Evolutionary conservation across 2,113 vertebrate species (phyloP).

Genomic region (Spea multiplicata): DNA sequence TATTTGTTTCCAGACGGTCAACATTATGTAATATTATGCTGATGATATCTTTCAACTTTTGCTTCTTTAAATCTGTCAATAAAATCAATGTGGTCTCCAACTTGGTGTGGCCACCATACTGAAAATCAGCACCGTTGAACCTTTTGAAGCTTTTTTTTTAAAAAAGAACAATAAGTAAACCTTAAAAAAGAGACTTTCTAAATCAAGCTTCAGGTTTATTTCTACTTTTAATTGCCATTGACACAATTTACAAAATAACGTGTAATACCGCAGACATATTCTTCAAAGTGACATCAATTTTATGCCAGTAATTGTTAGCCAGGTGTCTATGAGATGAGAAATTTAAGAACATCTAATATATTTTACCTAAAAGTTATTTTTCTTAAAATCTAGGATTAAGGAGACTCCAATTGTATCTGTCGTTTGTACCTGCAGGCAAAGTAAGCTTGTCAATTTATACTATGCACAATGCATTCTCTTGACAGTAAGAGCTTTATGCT

Average conservation of each 20-base stretch:
- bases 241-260: neutral
- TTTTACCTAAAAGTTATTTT: neutral
- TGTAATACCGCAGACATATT: neutral
- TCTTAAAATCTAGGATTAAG: neutral
- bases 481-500: neutral
- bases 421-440: neutral
- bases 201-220: too few species aligned
- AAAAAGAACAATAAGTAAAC: too few species aligned
- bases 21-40: too few species aligned
- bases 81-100: too few species aligned
- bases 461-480: neutral
- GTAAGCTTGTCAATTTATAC: constrained; percentile 3
- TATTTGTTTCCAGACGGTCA: too few species aligned
- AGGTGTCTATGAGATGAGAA: neutral
- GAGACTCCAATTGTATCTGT: neutral
- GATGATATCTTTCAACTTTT: too few species aligned
- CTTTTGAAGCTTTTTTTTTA: too few species aligned
- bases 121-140: too few species aligned
- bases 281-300: neutral
- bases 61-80: too few species aligned
- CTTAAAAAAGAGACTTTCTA: too few species aligned
- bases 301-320: neutral
- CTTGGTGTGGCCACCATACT: too few species aligned
- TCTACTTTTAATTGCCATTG: neutral
- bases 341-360: neutral